Evolutionary conservation across 2,888 invertebrate species (phyloP), one percentile per base, ranked within the genome.

Genomic region (Mythimna pallens): DNA sequence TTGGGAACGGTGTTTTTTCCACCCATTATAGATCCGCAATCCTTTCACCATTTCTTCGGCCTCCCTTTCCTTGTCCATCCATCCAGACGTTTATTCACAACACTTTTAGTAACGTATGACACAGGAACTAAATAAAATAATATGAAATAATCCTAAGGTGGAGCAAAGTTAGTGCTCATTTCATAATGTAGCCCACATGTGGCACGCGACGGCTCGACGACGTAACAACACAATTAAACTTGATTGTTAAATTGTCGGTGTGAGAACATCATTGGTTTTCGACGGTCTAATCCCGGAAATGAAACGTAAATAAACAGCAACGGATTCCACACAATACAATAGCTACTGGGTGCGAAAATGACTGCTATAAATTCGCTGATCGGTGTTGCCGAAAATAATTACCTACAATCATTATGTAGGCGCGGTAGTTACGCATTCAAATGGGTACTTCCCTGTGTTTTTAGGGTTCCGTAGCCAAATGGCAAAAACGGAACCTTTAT

Each of bases 241-340:
- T n/a, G 54, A 52, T 43, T 50, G 34, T n/a, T 43, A 17, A 25
- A 36, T 34, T 59, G 55, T 54, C 54, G 43, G 54, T 66, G 25
- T 64, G 57, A 22, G 50, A 68, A 52, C 20, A 52, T 62, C 52
- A 78, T 65, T 63, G 55, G 9, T 68, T 65, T 59, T 47, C 34
- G 57, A 65, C 36, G 67, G 67, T 73, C 30, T 63, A 54, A 64
- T 54, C 68, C 65, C 58, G 83, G 79, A 82, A 78, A 73, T 73
- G 43, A 66, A 73, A 70, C 59, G 65, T 59, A 57, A 66, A 81
- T 66, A 76, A 76, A 54, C 50, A 34, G 59, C 55, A 25, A 25
- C 14, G 47, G 25, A 63, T 71, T 36, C 59, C 55, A 58, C 30
- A 65, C n/a, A 43, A 70, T 54, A 70, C 64, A 76, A 64, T 65